phyloP scores from a whole-genome alignment of 2,888 invertebrate species.

The Elysia crispata region DNA sequence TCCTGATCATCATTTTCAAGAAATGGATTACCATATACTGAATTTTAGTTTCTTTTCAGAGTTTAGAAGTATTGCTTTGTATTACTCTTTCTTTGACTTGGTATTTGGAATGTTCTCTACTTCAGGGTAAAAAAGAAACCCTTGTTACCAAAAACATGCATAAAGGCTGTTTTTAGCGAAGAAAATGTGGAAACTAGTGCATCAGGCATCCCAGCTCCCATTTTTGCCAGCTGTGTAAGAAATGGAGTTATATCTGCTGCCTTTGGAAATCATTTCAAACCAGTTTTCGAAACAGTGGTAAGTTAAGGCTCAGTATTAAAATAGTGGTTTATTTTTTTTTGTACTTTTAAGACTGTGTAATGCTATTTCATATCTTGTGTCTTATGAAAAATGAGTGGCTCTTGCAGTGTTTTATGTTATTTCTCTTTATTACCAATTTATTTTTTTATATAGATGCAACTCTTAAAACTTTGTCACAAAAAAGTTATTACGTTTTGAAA shows the following conservation, averaged over 20 bases:
- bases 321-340: background rate
- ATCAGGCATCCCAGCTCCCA: conserved; percentile 60
- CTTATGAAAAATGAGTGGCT: no score
- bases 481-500: no score
- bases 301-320: conserved; percentile 40
- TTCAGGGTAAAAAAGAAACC: conserved; percentile 72
- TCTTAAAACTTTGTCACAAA: no score
- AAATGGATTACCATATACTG: no score
- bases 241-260: conserved; percentile 80
- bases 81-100: no score
- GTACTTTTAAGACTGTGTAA: background rate
- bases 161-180: conserved; percentile 67
- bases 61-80: background rate
- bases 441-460: no score
- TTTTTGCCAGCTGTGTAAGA: conserved; percentile 64
- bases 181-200: conserved; percentile 49
- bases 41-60: background rate
- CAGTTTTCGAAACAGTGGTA: conserved; percentile 82
- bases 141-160: conserved; percentile 64
- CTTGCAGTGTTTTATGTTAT: no score
- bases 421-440: no score
- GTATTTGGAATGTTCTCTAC: background rate
- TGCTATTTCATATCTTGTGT: background rate
- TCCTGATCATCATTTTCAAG: no score
- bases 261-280: conserved; percentile 81